Evolutionary conservation across 2,888 invertebrate species (phyloP).

Genomic region (Heliconius sara): DNA sequence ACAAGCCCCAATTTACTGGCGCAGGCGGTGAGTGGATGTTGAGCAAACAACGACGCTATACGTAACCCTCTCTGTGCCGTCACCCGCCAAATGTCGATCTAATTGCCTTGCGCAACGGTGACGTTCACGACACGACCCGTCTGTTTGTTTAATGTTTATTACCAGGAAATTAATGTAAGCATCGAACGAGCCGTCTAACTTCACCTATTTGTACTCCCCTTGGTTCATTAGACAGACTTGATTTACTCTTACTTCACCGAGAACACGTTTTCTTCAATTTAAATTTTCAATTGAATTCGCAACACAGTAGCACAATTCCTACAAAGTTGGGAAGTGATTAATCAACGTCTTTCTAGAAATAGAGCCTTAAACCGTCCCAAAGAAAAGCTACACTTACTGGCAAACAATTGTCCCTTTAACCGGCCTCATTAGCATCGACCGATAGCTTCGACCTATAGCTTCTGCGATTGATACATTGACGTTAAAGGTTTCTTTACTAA

Average conservation of each 20-base stretch:
- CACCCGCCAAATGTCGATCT: conserved; percentile 62
- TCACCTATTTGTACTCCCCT: conserved; percentile 59
- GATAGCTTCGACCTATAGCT: conserved; percentile 69
- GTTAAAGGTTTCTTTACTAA: conserved; percentile 70
- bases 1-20: conserved; percentile 32
- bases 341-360: conserved; percentile 71
- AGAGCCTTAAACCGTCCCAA: conserved; percentile 69
- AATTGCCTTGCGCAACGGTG: conserved; percentile 64
- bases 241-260: conserved; percentile 50
- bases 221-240: conserved; percentile 62
- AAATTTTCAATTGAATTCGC: conserved; percentile 57
- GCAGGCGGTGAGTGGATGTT: conserved; percentile 40
- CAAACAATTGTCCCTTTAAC: conserved; percentile 76
- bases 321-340: conserved; percentile 61
- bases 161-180: conserved; percentile 62
- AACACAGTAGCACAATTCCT: conserved; percentile 57
- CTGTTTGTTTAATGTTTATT: conserved; percentile 66
- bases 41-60: conserved; percentile 40
- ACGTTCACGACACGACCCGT: conserved; percentile 59
- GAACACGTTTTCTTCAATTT: conserved; percentile 50
- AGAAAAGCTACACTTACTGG: conserved; percentile 69
- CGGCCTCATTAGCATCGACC: conserved; percentile 75
- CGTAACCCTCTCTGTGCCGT: conserved; percentile 49
- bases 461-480: conserved; percentile 76
- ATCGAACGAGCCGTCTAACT: conserved; percentile 58